Conservation (phyloP, 30 jellyfish, hydroid and myxozoan species). For the Cassiopea andromeda region DNA sequence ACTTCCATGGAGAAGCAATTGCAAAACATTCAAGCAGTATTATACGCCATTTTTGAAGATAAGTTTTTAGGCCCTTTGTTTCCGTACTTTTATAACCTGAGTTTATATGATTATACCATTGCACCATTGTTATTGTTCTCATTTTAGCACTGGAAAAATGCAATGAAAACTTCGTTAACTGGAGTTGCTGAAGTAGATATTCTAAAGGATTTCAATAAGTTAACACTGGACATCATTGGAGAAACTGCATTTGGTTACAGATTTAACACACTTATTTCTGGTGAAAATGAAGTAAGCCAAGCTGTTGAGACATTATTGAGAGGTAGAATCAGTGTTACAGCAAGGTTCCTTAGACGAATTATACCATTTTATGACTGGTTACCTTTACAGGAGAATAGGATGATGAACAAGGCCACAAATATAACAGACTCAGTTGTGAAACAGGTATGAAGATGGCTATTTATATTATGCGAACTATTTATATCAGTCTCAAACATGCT, state of each 20-base stretch:
- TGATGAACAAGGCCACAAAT: conserved; percentile 16
- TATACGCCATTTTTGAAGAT: too few species aligned
- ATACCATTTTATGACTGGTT: conserved; percentile 62
- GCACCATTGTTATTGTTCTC: not conserved
- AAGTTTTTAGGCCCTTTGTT: not conserved
- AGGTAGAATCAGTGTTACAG: conserved; percentile 20
- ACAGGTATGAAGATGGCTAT: conserved; percentile 6
- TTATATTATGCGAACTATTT: too few species aligned
- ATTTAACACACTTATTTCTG: conserved; percentile 53
- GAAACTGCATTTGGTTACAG: conserved; percentile 66
- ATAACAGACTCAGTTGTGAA: conserved; percentile 11
- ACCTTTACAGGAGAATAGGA: conserved; percentile 6
- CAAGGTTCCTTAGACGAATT: conserved; percentile 26
- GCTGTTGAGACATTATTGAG: conserved; percentile 30
- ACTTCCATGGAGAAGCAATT: too few species aligned
- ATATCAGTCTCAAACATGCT: too few species aligned
- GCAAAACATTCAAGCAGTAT: too few species aligned
- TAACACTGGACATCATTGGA: conserved; percentile 57
- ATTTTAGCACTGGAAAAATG: conserved; percentile 40
- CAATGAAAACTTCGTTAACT: conserved; percentile 12
- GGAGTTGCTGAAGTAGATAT: conserved; percentile 54
- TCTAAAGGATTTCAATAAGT: conserved; percentile 17
- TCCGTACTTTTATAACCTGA: not conserved
- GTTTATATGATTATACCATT: not conserved
- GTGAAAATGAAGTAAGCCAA: conserved; percentile 42